phyloP scores from a whole-genome alignment of 1,140 invertebrate genomes.

The Drosophila equinoxialis region DNA sequence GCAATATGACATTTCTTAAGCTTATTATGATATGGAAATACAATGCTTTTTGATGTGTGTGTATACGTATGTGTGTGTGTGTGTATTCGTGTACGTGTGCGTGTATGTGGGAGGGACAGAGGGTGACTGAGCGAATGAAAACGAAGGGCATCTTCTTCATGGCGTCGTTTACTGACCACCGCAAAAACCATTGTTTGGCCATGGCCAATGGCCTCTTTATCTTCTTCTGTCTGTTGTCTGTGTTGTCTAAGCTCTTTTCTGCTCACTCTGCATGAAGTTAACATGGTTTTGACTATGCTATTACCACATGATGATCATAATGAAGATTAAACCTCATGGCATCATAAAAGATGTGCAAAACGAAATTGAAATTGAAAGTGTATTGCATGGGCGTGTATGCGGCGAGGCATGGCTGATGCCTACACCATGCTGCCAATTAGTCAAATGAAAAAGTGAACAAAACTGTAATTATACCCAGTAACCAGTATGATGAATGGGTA shows the following conservation, averaged over 20 bases:
- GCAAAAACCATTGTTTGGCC: conserved; percentile 10
- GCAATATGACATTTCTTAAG: conserved; percentile 69
- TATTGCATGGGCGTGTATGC: conserved; percentile 8
- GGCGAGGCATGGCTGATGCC: neutral
- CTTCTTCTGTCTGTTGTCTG: conserved; percentile 54
- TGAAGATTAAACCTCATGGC: conserved; percentile 11
- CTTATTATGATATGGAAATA: conserved; percentile 50
- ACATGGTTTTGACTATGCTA: conserved; percentile 57
- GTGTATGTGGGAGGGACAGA: neutral
- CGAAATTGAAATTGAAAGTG: conserved; percentile 6
- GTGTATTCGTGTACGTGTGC: neutral
- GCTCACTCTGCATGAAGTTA: conserved; percentile 75
- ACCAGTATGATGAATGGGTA: neutral
- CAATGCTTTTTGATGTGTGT: neutral
- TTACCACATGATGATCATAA: conserved; percentile 30
- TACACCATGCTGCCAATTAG: conserved; percentile 1
- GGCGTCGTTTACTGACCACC: conserved; percentile 10
- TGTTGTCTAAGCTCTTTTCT: conserved; percentile 31
- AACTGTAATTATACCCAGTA: conserved; percentile 4
- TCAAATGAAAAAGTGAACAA: conserved; percentile 5
- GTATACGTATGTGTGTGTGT: too few species aligned
- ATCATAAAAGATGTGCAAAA: conserved; percentile 1
- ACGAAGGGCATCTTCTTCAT: conserved; percentile 16
- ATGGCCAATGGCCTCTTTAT: conserved; percentile 34
- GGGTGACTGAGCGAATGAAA: neutral